A percentile compares a stretch with the other conserved stretches of the same genome.
phyloP scores from a whole-genome alignment of 2,888 invertebrate genomes.

The Andrena trimmerana region DNA sequence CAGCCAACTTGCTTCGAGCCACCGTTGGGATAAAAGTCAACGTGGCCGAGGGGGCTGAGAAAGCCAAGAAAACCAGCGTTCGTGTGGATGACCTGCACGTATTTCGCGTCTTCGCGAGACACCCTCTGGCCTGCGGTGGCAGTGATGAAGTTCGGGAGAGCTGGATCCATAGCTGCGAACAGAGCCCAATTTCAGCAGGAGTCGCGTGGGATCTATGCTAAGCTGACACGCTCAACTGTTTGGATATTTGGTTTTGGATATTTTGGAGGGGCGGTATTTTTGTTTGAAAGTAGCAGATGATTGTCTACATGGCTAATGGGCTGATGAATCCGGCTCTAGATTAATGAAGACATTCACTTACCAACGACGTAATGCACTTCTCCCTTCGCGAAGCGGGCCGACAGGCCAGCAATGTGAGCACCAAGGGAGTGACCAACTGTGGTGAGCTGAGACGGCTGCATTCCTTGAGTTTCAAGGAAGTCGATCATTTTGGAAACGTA shows the following conservation, averaged over 20 bases:
- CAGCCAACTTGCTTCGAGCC: constrained; percentile 81
- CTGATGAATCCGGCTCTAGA: too few relatives aligned
- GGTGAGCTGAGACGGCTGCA: neutral
- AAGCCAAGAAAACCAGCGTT: constrained; percentile 81
- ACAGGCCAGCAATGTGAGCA: constrained; percentile 8
- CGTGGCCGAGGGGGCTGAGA: constrained; percentile 78
- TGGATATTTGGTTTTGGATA: too few relatives aligned
- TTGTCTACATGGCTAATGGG: too few relatives aligned
- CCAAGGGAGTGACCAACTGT: constrained; percentile 22
- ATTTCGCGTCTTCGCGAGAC: constrained; percentile 79
- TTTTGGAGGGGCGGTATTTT: too few relatives aligned
- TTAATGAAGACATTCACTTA: neutral
- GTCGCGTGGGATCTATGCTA: neutral
- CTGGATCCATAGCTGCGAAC: constrained; percentile 83
- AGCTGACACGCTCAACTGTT: too few relatives aligned
- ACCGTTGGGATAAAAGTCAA: constrained; percentile 84
- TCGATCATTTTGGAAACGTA: constrained; percentile 8
- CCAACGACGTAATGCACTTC: constrained; percentile 5
- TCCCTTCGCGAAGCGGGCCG: neutral
- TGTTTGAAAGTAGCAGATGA: too few relatives aligned
- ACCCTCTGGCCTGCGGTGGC: constrained; percentile 74
- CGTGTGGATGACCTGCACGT: constrained; percentile 84
- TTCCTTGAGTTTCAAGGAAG: constrained; percentile 19
- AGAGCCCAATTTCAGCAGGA: neutral
- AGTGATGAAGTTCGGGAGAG: constrained; percentile 78